A percentile compares a stretch with the other conserved stretches of the same genome.
These are phyloP conservation scores for Hemichromis elongatus DNA, from an alignment of 2,113 vertebrate genomes.

Conservation along the genomic window DNA sequence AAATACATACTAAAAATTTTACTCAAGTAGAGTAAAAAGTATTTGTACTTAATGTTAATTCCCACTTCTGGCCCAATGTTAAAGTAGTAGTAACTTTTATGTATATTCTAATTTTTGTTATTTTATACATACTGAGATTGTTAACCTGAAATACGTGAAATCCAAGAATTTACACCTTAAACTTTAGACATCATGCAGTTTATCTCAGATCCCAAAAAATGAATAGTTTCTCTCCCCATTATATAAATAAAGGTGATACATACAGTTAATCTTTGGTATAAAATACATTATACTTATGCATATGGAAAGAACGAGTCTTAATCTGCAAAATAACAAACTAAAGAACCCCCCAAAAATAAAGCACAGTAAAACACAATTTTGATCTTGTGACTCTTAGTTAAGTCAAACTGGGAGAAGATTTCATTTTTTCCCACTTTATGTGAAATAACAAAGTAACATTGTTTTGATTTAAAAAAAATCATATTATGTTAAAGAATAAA, in stretches of 20 bases:
- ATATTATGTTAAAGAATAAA: neutral
- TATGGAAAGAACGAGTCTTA: too few relatives aligned
- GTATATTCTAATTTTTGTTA: neutral
- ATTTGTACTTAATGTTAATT: too few relatives aligned
- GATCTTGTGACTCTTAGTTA: neutral
- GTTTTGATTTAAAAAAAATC: neutral
- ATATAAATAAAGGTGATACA: neutral
- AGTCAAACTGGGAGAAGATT: neutral
- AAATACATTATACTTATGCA: neutral
- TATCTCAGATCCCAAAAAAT: neutral
- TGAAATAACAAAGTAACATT: neutral
- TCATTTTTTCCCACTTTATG: neutral
- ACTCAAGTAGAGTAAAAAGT: too few relatives aligned
- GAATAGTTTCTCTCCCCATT: neutral
- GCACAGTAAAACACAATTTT: neutral
- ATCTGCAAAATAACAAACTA: neutral
- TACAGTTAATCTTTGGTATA: too few relatives aligned
- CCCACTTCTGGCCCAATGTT: neutral
- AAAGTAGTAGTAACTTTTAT: neutral
- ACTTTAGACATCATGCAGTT: neutral
- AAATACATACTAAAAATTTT: too few relatives aligned
- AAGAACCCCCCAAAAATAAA: neutral
- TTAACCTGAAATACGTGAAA: too few relatives aligned
- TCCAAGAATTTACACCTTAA: neutral
- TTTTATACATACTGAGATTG: neutral